These are phyloP conservation scores for Sycophila texana DNA, from an alignment of 2,888 invertebrate genomes.

Conservation along the genomic window DNA sequence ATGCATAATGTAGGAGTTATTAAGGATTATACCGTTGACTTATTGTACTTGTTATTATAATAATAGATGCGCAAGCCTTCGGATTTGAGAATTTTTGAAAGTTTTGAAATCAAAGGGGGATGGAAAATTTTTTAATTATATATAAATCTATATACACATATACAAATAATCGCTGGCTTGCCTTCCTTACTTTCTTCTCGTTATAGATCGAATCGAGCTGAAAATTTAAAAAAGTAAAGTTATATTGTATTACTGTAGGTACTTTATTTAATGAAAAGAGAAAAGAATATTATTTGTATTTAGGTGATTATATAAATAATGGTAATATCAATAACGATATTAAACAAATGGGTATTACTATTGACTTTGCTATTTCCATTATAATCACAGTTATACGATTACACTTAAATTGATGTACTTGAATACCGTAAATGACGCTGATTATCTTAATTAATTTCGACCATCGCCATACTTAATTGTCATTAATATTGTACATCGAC, in stretches of 20 bases:
- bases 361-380: slow-evolving; percentile 36
- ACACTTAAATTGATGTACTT: slow-evolving; percentile 45
- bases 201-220: slow-evolving; percentile 18
- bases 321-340: slow-evolving; percentile 37
- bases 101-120: background rate
- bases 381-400: slow-evolving; percentile 35
- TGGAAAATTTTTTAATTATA: background rate
- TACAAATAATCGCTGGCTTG: slow-evolving; percentile 17
- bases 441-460: slow-evolving; percentile 11
- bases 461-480: slow-evolving; percentile 21
- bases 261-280: slow-evolving; percentile 32
- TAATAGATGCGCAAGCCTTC: slow-evolving; percentile 19
- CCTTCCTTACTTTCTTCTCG: slow-evolving; percentile 20
- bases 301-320: slow-evolving; percentile 32
- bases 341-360: slow-evolving; percentile 12
- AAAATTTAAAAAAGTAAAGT: slow-evolving; percentile 14
- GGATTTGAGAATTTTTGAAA: background rate
- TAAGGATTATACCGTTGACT: slow-evolving; percentile 16
- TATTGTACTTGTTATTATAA: slow-evolving; percentile 16
- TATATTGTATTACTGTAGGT: slow-evolving; percentile 46
- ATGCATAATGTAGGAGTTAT: background rate
- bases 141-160: background rate
- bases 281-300: slow-evolving; percentile 42
- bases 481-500: slow-evolving; percentile 34
- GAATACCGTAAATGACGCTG: slow-evolving; percentile 42